Base-by-base conservation (phyloP, 2,113 vertebrate genomes). In the Pelvicachromis taeniatus region DNA sequence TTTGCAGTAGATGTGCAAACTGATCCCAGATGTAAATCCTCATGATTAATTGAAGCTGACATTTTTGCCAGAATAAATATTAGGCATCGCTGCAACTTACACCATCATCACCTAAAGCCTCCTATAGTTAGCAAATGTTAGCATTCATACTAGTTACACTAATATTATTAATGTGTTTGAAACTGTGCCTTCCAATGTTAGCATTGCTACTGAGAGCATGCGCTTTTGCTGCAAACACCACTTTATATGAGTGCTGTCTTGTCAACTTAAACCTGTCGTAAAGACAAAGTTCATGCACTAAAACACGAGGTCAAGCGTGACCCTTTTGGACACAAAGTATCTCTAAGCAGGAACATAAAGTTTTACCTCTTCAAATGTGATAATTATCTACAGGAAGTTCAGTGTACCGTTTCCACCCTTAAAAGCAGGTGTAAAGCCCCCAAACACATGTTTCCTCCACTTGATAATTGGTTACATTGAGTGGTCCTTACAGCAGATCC, bases 371-470 rank as follows among this genome's bases (percentile, higher is more conserved):
- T 85, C 55, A 88, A 90, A 92, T 80, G 85, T 78, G 90, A 89
- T 89, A 83, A 89, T 91, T 86, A 86, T 85, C 31, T 11, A 61
- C 87, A 90, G 90, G 90, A 93, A 92, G 82, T 89, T 83, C 65
- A 80, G 55, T 82, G 61, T 53, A 38, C 63, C 7, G 4, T 85
- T 89, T 56, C 78, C 14, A 84, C 79, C 8, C 61, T 78, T 79
- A 56, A 86, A 83, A 80, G 33, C 75, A 88, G 85, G 89, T 88
- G 90, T 81, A 80, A 91, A 88, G 38, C 26, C 40, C 58, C 6
- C 6, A 81, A 89, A 88, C 85, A 61, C 81, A 87, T 61, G 55
- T 85, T 86, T 88, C 88, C 84, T 87, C 73, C 52, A 53, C 77
- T 21, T 83, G 82, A 86, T 91, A 91, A 91, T 87, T 78, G 85